Percentiles rank a stretch among this genome's conserved stretches.
phyloP scores from a whole-genome alignment of 2,113 vertebrate species.

The Hemiscyllium ocellatum region DNA sequence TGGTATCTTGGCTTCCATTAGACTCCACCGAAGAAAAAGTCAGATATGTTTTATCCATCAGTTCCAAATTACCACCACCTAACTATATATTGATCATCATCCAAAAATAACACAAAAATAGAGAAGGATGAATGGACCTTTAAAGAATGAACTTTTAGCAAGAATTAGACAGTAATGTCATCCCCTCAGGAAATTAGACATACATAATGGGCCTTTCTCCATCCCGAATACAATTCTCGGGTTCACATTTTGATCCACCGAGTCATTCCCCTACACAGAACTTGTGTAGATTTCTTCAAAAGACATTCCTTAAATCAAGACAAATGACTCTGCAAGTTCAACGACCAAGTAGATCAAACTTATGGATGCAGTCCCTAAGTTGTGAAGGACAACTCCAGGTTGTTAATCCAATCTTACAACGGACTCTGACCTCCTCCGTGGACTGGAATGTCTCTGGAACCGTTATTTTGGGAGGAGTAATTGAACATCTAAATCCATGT shows the following conservation, averaged over 20 bases:
- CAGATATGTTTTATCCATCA: neutral
- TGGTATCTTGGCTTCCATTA: neutral
- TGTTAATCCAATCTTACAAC: neutral
- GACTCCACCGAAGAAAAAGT: neutral
- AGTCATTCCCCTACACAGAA: neutral
- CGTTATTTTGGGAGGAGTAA: neutral
- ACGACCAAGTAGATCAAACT: neutral
- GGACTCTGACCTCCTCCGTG: neutral
- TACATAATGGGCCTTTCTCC: neutral
- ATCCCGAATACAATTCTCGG: neutral
- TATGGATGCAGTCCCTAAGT: neutral
- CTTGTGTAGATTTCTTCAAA: neutral
- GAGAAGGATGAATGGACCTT: neutral
- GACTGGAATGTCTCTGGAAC: neutral
- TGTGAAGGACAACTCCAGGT: neutral
- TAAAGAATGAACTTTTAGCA: neutral
- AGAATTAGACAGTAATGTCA: neutral
- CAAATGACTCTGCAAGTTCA: neutral
- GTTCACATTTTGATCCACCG: neutral
- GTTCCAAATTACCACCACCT: neutral
- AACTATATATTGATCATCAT: neutral
- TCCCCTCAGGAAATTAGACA: neutral
- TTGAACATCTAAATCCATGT: neutral
- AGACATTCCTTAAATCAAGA: neutral
- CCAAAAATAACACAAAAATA: neutral